Conservation (phyloP, 2,888 invertebrate genomes). For the Volucella inanis region DNA sequence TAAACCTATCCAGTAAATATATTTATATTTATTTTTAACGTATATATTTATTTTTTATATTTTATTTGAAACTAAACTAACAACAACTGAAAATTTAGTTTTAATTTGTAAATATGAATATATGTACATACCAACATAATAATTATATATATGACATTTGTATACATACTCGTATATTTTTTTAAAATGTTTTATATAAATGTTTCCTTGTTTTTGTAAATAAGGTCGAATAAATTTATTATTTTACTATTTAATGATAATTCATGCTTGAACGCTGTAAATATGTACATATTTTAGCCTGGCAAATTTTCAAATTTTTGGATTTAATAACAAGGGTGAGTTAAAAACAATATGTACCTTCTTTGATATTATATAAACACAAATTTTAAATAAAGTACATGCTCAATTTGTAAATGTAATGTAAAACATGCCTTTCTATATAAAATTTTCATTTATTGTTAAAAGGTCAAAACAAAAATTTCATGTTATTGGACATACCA, state of each 20-base stretch:
- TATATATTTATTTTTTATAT: no score
- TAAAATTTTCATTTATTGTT: constrained; percentile 9
- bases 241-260: background rate
- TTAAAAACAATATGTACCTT: background rate
- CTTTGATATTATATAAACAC: background rate
- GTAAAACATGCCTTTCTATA: background rate
- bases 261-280: constrained; percentile 35
- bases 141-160: no score
- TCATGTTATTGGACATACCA: constrained; percentile 75
- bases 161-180: no score
- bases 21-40: no score
- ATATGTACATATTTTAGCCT: constrained; percentile 43
- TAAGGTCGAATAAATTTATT: background rate
- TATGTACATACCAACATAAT: no score
- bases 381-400: background rate
- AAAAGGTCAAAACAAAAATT: constrained; percentile 28
- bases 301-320: constrained; percentile 17
- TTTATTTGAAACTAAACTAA: no score
- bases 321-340: constrained; percentile 30
- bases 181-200: background rate
- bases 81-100: no score
- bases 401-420: background rate
- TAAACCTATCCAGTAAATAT: no score
- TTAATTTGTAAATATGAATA: no score
- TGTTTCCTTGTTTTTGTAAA: background rate